These are phyloP conservation scores for Crotophaga sulcirostris DNA, from an alignment of 2,113 vertebrate genomes.

Conservation along the genomic window DNA sequence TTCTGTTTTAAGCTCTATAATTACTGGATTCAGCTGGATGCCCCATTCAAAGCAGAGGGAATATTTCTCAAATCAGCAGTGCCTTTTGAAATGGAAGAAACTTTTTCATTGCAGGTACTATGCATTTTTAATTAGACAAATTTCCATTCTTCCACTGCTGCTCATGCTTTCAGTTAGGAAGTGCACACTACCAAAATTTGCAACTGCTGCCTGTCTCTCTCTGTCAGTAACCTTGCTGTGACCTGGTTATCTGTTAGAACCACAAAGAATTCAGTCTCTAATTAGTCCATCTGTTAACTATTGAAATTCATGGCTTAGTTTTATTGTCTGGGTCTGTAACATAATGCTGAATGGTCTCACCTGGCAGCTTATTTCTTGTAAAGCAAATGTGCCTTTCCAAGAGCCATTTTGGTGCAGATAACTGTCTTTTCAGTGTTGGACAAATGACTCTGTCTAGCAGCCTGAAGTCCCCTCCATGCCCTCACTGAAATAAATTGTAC, in stretches of 20 bases:
- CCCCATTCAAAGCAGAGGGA: not conserved
- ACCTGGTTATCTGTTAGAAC: conserved; percentile 64
- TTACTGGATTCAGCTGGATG: not conserved
- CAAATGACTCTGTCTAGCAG: conserved; percentile 55
- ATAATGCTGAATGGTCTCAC: conserved; percentile 60
- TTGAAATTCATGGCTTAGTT: conserved; percentile 62
- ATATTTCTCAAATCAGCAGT: not conserved
- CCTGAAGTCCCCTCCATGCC: conserved; percentile 52
- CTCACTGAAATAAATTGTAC: conserved; percentile 49
- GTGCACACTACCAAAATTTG: not conserved
- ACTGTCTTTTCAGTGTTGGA: conserved; percentile 52
- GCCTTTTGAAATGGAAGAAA: not conserved
- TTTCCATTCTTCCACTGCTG: not conserved
- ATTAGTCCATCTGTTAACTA: conserved; percentile 72
- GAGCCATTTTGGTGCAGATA: conserved; percentile 61
- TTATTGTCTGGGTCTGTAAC: conserved; percentile 50
- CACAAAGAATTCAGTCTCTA: conserved; percentile 57
- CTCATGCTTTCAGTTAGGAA: conserved; percentile 21
- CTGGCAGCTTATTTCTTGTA: conserved; percentile 59
- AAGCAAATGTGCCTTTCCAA: conserved; percentile 51
- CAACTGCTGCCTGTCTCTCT: conserved; percentile 15
- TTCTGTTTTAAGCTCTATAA: not conserved
- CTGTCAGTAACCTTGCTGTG: conserved; percentile 53
- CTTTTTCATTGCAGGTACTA: not conserved
- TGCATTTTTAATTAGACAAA: not conserved